phyloP scores from a whole-genome alignment of 2,797 vertebrate species.

The Tauraco hartlaubi region DNA sequence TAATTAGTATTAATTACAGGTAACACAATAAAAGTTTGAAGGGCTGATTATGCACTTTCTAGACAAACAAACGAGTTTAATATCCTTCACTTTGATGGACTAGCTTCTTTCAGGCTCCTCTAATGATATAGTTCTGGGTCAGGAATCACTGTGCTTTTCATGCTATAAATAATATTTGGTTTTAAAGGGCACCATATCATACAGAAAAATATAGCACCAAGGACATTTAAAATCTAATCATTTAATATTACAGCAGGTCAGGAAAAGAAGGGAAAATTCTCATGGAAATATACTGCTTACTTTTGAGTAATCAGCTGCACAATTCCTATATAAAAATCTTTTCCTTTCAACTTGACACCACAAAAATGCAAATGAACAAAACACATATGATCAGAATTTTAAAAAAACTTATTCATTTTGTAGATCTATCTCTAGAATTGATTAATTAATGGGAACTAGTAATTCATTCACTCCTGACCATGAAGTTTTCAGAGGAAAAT shows the following conservation, averaged over 20 bases:
- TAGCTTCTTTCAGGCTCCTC: background rate
- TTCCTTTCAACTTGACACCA: background rate
- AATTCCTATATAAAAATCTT: background rate
- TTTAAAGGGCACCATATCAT: background rate
- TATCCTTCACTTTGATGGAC: conserved; percentile 25
- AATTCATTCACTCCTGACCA: background rate
- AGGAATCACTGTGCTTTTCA: background rate
- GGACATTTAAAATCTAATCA: conserved; percentile 25
- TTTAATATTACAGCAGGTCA: background rate
- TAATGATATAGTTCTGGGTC: conserved; percentile 17
- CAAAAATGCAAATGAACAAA: background rate
- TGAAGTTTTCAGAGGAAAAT: background rate
- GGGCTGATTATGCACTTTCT: conserved; percentile 61
- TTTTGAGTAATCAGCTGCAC: background rate
- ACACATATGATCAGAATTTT: background rate
- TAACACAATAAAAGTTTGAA: conserved; percentile 62
- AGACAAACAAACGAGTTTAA: conserved; percentile 57
- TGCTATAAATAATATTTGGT: conserved; percentile 30
- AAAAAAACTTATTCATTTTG: background rate
- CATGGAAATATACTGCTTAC: background rate
- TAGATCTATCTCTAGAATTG: background rate
- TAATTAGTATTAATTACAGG: conserved; percentile 82
- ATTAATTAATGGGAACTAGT: background rate
- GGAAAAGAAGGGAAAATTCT: background rate
- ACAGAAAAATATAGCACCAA: background rate